These are phyloP conservation scores for Clistopyga incitator DNA, from an alignment of 2,888 invertebrate species.

Conservation along the genomic window DNA sequence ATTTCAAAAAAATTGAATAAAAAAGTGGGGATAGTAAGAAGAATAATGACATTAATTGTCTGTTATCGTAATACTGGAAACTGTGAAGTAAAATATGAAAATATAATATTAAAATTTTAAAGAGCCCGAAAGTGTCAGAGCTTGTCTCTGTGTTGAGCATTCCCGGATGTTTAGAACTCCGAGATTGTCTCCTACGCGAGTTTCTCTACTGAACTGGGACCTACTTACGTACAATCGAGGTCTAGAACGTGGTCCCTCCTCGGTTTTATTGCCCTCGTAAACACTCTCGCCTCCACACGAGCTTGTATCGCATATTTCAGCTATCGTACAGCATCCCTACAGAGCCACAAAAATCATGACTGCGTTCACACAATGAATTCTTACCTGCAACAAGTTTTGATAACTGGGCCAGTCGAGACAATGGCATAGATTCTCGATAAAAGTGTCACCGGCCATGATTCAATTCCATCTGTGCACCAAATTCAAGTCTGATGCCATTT, in stretches of 20 bases:
- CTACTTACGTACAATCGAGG: slow-evolving; percentile 57
- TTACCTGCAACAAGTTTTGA: slow-evolving; percentile 37
- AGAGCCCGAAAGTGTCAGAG: not conserved
- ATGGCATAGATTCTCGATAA: no score
- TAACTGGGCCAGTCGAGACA: slow-evolving; percentile 55
- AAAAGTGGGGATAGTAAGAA: no score
- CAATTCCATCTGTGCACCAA: no score
- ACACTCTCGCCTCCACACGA: slow-evolving; percentile 65
- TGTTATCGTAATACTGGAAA: no score
- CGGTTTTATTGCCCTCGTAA: slow-evolving; percentile 72
- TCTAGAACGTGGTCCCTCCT: slow-evolving; percentile 53
- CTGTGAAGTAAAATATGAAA: no score
- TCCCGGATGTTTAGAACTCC: slow-evolving; percentile 33
- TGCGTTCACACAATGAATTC: slow-evolving; percentile 52
- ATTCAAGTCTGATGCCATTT: no score
- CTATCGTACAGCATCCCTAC: slow-evolving; percentile 50
- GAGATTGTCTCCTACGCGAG: slow-evolving; percentile 58
- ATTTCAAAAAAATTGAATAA: no score
- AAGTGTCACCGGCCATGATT: no score
- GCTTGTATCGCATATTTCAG: slow-evolving; percentile 17
- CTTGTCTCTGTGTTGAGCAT: not conserved
- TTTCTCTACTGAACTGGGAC: slow-evolving; percentile 47
- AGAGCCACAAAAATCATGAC: slow-evolving; percentile 44
- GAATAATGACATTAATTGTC: no score
- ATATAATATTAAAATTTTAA: not conserved